Evolutionary conservation across 2,113 vertebrate genomes (phyloP), one percentile per base, ranked within the genome.

Genomic region (Noctilio leporinus): DNA sequence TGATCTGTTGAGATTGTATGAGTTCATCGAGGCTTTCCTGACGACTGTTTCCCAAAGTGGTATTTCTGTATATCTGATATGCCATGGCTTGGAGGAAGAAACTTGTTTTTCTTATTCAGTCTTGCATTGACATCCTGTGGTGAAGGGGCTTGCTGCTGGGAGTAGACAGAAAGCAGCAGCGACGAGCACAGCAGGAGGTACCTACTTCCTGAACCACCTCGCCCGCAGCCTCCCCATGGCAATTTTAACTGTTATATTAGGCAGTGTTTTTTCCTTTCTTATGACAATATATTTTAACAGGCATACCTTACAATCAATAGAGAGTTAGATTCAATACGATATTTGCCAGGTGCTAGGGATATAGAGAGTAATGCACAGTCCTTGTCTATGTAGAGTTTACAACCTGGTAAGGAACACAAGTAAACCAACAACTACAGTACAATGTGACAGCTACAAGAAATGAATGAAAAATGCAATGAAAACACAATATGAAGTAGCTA

Each of bases 21-120:
- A 99, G 99, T 97, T 99, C 99, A 95, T 99, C 99, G 75, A 99
- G 98, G 57, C 99, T 99, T 98, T 99, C 99, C 95, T 99, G 99
- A 5, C 99, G 99, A 87, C 99, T 99, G 99, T 99, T 99, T 12
- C 99, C 99, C 97, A 99, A 98, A 30, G 99, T 99, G 69, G 99
- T 99, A 97, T 99, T 99, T 96, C 99, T 98, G 75, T 99, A 99
- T 38, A 99, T 98, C 97, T 99, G 99, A 82, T 99, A 99, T 0
- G 99, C 99, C 99, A 99, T 99, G 97, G 69, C 78, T 97, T 7
- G 64, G 11, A 94, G 7, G 78, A 80, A 3, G 47, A 86, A 91
- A 94, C 0, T 67, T n/a, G 45, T 55, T 87, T 84, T n/a, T 43
- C 87, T 96, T 93, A 92, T 65, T 93, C 95, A 93, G 86, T 47